Base-by-base conservation (phyloP, 53 echinoderm and acorn worm species). In the Stichopus horrens region DNA sequence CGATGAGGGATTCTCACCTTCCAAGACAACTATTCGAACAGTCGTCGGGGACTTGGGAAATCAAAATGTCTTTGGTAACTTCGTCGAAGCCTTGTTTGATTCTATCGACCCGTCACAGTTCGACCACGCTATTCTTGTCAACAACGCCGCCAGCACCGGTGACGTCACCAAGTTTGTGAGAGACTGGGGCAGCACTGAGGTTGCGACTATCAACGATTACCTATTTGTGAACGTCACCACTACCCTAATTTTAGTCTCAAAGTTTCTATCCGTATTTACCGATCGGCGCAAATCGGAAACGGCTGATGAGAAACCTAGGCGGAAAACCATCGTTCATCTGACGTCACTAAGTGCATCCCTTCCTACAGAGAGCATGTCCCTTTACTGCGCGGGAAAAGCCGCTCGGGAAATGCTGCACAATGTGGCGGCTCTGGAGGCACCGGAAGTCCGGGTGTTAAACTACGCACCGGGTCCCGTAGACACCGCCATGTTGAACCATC, bases 301-400 rank as follows among this genome's bases (percentile, higher is more conserved):
- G 14, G 20, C 19, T 63, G 63, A 58, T 8, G 37, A 37, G n/a
- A 23, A 57, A 5, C 59, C 59, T 11, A 23, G 21, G 8, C 59
- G 92, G 0, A 89, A 91, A 23, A 91, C 94, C 21, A 86, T 97
- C 9, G 20, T 97, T 63, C 86, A 91, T 58, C 83, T 95, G 4
- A 81, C 94, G 9, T 89, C 93, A 14, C 86, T 92, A 23, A 63
- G 67, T 14, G 97, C 91, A 53, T 53, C 91, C 2, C 81, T 90
- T 59, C 92, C 97, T 7, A 76, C 88, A 7, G 88, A 92, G 52
- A 88, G 88, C 77, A 58, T 88, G 91, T 59, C 59, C 14, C 57
- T 94, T 77, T 95, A 97, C 63, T 94, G 94, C 67, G 81, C 87
- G 4, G 84, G 89, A 5, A 97, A 97, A 75, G 97, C 97, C 3